phyloP scores from a whole-genome alignment of 2,113 vertebrate species.

The Oophaga pumilio region DNA sequence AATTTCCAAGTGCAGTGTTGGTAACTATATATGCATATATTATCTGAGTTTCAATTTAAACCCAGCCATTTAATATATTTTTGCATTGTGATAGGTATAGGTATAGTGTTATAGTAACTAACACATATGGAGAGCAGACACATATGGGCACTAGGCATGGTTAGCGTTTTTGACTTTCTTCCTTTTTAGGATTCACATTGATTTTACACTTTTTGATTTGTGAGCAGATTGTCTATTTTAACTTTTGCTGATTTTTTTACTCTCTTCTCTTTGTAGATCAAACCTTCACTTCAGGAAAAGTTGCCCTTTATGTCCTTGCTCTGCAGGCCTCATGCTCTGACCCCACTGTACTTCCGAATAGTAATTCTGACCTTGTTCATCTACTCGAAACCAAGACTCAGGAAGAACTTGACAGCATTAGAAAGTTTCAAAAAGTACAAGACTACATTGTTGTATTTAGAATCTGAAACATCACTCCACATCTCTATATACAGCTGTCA shows the following conservation, averaged over 20 bases:
- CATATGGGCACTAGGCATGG: too few species aligned
- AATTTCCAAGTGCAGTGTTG: too few species aligned
- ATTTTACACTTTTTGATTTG: neutral
- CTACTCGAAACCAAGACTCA: constrained; percentile 47
- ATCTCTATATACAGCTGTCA: neutral
- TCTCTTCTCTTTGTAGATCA: neutral
- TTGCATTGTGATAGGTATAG: too few species aligned
- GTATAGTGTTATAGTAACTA: too few species aligned
- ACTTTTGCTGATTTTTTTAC: neutral
- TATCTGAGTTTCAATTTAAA: too few species aligned
- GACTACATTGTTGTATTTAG: neutral
- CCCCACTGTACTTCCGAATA: neutral
- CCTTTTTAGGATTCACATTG: too few species aligned
- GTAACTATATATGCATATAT: too few species aligned
- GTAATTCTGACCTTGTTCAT: constrained; percentile 23
- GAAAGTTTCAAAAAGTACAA: constrained; percentile 54
- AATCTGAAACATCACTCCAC: neutral
- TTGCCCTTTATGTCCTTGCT: constrained; percentile 68
- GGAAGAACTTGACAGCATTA: constrained; percentile 58
- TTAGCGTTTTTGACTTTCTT: too few species aligned
- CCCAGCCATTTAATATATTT: too few species aligned
- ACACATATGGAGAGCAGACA: too few species aligned
- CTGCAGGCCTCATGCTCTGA: constrained; percentile 71
- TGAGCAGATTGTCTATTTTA: neutral
- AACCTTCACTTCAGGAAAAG: constrained; percentile 61